Evolutionary conservation across 2,888 invertebrate species (phyloP).

Genomic region (Euzetes globulus): DNA sequence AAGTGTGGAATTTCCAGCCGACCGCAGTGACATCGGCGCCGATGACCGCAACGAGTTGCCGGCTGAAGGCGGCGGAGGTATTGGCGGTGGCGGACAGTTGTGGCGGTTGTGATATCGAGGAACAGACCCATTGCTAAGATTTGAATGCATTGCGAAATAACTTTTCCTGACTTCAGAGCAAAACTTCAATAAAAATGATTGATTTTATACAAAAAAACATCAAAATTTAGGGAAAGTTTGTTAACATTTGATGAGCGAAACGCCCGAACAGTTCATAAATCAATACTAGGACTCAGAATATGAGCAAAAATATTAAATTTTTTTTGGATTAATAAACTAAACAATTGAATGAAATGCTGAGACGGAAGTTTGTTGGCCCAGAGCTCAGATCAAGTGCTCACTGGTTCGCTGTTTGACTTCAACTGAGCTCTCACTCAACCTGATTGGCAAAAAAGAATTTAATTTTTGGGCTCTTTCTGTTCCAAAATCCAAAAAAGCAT

Average conservation of each 20-base stretch:
- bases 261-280: neutral
- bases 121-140: neutral
- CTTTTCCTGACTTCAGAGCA: neutral
- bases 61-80: neutral
- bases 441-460: neutral
- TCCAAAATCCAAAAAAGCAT: neutral
- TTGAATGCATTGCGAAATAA: neutral
- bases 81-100: neutral
- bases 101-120: slow-evolving; percentile 7
- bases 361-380: neutral
- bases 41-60: slow-evolving; percentile 2
- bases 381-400: neutral
- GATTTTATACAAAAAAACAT: neutral
- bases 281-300: neutral
- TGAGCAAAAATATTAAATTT: neutral
- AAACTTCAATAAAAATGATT: neutral
- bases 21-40: neutral
- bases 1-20: neutral
- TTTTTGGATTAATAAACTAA: neutral
- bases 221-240: neutral
- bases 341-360: no score
- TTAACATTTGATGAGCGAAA: neutral
- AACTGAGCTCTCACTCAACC: neutral
- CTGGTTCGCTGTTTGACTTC: neutral
- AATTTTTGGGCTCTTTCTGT: neutral